Base-by-base conservation (phyloP, 2,113 vertebrate genomes). In the Empidonax traillii region DNA sequence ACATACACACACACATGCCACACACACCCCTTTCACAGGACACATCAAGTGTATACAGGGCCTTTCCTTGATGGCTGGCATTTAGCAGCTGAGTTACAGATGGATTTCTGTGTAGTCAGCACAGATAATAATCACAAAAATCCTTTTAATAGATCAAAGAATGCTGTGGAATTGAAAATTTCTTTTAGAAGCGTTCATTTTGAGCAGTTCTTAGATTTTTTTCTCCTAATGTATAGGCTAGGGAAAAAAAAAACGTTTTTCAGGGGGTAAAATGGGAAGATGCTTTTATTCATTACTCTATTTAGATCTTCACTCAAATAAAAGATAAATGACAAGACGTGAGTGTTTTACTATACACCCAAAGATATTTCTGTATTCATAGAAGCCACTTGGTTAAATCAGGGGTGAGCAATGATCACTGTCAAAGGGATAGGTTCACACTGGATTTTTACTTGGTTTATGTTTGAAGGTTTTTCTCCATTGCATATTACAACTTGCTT, bases 71-170 rank as follows among this genome's bases (percentile, higher is more conserved):
- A 44, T 44, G 56, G 8, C 33, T 80, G 88, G 65, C 31, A 30
- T 37, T 80, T 52, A 82, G 61, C 62, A 91, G 85, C 82, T 78
- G 78, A 66, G 30, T 73, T 87, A 85, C 51, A 72, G 85, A 66
- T 85, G 80, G 78, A 82, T 82, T 87, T 90, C 33, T 94, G 35
- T 51, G 13, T 6, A 39, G 44, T 68, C 75, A 90, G 82, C 78
- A 63, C 31, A 85, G 77, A 66, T 91, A 66, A 2, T 59, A 56
- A 67, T 59, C 52, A 23, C 27, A 69, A 87, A 89, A 87, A 62
- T 59, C 31, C 82, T 93, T 85, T 68, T 65, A 68, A 51, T 82
- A 94, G 78, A 82, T 79, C 67, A 75, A 61, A 82, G 62, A 68
- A 31, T 33, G 52, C 67, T 65, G 41, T 21, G 62, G 63, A 43